Percentiles rank a stretch among this genome's conserved stretches.
These are phyloP conservation scores for Lordiphosa stackelbergi DNA, from an alignment of 1,140 invertebrate genomes.

Conservation along the genomic window DNA sequence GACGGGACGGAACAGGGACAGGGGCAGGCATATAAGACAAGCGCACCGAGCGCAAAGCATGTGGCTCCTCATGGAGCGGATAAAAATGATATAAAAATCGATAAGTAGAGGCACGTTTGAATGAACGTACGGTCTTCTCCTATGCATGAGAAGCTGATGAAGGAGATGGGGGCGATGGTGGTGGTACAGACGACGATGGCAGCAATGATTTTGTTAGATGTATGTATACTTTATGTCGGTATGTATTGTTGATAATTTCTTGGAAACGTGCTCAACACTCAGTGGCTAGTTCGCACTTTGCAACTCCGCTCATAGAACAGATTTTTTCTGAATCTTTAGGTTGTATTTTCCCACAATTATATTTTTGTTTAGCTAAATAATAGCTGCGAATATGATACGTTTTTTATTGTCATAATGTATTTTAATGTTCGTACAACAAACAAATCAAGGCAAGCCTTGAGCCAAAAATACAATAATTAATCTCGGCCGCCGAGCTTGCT, in stretches of 20 bases:
- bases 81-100: conserved; percentile 76
- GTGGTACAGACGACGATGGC: conserved; percentile 13
- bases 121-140: conserved; percentile 23
- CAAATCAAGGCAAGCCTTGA: no score
- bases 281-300: conserved; percentile 8
- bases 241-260: conserved; percentile 50
- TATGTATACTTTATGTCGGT: conserved; percentile 28
- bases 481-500: no score
- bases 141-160: conserved; percentile 9
- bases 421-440: no score
- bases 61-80: conserved; percentile 49
- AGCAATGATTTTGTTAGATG: conserved; percentile 29
- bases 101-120: conserved; percentile 68
- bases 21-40: conserved; percentile 11
- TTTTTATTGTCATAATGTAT: no score
- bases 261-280: conserved; percentile 45
- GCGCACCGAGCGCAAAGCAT: conserved; percentile 15
- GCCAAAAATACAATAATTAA: no score
- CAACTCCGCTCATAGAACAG: background rate
- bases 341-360: no score
- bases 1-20: background rate
- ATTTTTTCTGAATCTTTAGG: conserved; percentile 5
- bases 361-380: no score
- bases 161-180: conserved; percentile 5
- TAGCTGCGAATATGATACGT: no score